These are phyloP conservation scores for Euglossa dilemma DNA, from an alignment of 1,140 invertebrate genomes.

Conservation along the genomic window DNA sequence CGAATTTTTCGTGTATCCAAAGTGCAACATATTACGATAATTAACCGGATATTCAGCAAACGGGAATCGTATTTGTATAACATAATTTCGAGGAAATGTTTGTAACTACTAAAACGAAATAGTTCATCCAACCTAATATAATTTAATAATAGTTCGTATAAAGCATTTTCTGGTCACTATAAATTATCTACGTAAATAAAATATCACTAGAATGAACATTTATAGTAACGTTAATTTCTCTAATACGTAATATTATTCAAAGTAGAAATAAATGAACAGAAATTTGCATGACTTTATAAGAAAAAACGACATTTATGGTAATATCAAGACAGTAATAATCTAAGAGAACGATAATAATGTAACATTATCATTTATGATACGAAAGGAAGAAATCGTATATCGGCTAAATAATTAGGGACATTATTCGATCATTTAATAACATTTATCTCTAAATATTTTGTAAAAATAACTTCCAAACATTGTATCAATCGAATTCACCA, in stretches of 20 bases:
- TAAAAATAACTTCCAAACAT: too few species aligned
- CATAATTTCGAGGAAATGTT: background rate
- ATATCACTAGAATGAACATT: background rate
- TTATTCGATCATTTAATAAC: too few species aligned
- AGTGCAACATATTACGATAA: conserved; percentile 10
- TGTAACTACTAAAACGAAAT: background rate
- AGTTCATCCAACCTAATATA: background rate
- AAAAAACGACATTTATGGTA: background rate
- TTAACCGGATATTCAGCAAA: background rate
- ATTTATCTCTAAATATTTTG: too few species aligned
- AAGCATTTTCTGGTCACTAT: background rate
- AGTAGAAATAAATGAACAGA: background rate
- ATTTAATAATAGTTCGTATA: too few species aligned
- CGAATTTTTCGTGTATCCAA: conserved; percentile 15
- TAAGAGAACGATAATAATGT: background rate
- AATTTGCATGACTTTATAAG: background rate
- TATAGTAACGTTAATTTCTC: background rate
- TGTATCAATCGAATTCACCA: too few species aligned
- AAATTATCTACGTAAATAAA: background rate
- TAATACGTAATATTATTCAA: background rate
- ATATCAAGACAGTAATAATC: background rate
- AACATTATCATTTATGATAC: background rate
- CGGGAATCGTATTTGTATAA: background rate
- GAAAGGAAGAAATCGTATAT: too few species aligned
- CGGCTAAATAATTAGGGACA: too few species aligned